Evolutionary conservation across 2,888 invertebrate genomes (phyloP).

Genomic region (Arctia plantaginis): DNA sequence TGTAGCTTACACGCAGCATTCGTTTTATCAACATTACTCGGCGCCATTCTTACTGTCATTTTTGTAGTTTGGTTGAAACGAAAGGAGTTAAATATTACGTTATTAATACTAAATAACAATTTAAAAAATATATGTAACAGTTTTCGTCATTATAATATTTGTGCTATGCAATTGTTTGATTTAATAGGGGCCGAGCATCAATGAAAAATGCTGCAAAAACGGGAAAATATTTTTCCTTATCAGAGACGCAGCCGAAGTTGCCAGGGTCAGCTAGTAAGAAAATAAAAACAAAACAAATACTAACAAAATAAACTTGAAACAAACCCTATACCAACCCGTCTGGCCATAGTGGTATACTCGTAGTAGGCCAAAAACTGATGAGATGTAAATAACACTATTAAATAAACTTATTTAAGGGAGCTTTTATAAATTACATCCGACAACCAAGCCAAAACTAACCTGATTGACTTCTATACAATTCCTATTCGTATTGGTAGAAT

Average conservation of each 20-base stretch:
- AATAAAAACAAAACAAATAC: not conserved
- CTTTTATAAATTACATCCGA: not conserved
- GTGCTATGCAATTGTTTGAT: not conserved
- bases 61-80: not conserved
- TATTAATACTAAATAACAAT: not conserved
- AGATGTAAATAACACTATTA: too few relatives aligned
- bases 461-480: not conserved
- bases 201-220: not conserved
- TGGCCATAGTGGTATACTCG: too few relatives aligned
- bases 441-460: not conserved
- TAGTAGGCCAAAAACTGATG: too few relatives aligned
- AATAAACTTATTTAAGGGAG: not conserved
- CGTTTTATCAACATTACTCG: conserved; percentile 13
- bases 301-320: too few relatives aligned
- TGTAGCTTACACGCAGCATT: conserved; percentile 52
- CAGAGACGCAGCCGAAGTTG: not conserved
- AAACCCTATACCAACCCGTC: too few relatives aligned
- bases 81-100: not conserved
- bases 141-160: not conserved
- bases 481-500: not conserved
- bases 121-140: not conserved
- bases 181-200: too few relatives aligned
- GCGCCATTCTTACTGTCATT: not conserved
- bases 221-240: too few relatives aligned
- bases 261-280: not conserved